Percentiles rank a stretch among this genome's conserved stretches.
Evolutionary conservation across 2,113 vertebrate species (phyloP).

Genomic region (Aplodontia rufa): DNA sequence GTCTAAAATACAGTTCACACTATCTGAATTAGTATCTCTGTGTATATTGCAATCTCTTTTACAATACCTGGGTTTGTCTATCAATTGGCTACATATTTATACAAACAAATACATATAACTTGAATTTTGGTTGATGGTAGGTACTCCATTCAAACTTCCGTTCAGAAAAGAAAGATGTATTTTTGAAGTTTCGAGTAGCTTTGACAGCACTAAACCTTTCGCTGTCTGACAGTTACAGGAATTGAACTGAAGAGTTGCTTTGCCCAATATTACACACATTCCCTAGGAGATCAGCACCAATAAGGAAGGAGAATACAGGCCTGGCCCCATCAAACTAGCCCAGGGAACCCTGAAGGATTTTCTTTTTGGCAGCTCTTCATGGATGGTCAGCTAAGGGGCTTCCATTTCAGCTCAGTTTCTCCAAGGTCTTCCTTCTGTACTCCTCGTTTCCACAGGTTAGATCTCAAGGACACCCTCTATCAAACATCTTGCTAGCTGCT

Average conservation of each 20-base stretch:
- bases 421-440: background rate
- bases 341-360: background rate
- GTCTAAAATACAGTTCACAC: background rate
- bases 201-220: background rate
- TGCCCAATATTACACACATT: background rate
- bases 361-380: background rate
- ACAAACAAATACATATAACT: background rate
- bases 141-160: background rate
- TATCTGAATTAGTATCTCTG: background rate
- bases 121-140: background rate
- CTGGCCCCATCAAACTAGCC: background rate
- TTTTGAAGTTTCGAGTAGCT: background rate
- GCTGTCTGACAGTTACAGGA: background rate
- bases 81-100: background rate
- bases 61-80: background rate
- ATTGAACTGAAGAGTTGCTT: background rate
- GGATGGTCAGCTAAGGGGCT: background rate
- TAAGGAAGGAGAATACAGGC: fast-evolving
- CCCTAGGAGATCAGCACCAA: background rate
- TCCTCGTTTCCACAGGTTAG: background rate
- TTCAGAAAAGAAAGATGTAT: background rate
- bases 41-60: background rate
- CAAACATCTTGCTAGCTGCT: background rate
- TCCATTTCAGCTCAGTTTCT: background rate
- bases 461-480: background rate